A percentile compares a stretch with the other conserved stretches of the same genome.
phyloP scores from a whole-genome alignment of 2,888 invertebrate species.

The Caenorhabditis sp. region DNA sequence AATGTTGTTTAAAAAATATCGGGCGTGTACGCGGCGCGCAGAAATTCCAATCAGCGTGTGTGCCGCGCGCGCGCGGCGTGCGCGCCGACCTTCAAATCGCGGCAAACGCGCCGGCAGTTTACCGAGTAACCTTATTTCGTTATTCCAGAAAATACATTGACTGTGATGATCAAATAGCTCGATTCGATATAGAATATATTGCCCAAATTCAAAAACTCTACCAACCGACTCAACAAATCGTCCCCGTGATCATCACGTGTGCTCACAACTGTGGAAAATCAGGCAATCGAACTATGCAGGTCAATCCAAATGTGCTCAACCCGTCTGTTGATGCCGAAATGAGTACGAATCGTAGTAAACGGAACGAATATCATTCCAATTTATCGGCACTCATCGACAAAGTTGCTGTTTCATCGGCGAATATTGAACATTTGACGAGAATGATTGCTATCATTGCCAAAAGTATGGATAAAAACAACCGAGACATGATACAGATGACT shows the following conservation, averaged over 20 bases:
- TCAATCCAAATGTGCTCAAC: slow-evolving; percentile 50
- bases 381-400: slow-evolving; percentile 36
- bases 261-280: slow-evolving; percentile 29
- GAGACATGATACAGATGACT: slow-evolving; percentile 33
- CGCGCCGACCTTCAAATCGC: too few species aligned
- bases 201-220: slow-evolving; percentile 41
- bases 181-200: slow-evolving; percentile 43
- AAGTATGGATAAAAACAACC: slow-evolving; percentile 6
- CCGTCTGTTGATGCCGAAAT: slow-evolving; percentile 54
- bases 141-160: slow-evolving; percentile 2
- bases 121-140: too few species aligned
- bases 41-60: too few species aligned
- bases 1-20: too few species aligned
- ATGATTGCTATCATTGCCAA: slow-evolving; percentile 11
- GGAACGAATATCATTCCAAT: slow-evolving; percentile 45
- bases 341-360: slow-evolving; percentile 60
- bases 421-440: slow-evolving; percentile 50
- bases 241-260: slow-evolving; percentile 49
- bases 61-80: too few species aligned
- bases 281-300: slow-evolving; percentile 27
- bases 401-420: slow-evolving; percentile 50
- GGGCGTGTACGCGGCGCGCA: too few species aligned
- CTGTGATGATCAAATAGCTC: slow-evolving; percentile 32
- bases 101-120: too few species aligned
- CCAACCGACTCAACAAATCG: slow-evolving; percentile 31